Evolutionary conservation across 2,113 vertebrate genomes (phyloP).

Genomic region (Eptatretus burgeri): DNA sequence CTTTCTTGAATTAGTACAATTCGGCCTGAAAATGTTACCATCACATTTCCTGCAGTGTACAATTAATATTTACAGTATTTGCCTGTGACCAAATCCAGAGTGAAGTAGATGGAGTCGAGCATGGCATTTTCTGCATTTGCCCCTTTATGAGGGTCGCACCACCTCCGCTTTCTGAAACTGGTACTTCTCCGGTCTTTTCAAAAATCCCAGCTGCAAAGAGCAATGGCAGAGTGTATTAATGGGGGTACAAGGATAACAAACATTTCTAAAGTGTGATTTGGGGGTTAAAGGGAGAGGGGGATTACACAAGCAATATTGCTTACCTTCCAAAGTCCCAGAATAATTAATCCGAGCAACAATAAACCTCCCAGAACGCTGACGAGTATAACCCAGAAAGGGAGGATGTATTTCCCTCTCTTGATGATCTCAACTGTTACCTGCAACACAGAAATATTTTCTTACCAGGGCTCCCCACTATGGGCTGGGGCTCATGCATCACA

Average conservation of each 20-base stretch:
- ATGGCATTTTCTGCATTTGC: not conserved
- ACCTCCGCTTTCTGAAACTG: constrained; percentile 2
- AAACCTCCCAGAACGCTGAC: constrained; percentile 59
- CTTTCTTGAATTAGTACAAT: not conserved
- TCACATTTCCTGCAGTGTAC: not conserved
- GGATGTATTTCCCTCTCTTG: constrained; percentile 29
- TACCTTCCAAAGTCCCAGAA: constrained; percentile 69
- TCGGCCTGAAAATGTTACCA: not conserved
- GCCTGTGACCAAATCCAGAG: not conserved
- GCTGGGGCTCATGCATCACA: not conserved
- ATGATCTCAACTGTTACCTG: constrained; percentile 49
- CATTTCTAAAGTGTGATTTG: not conserved
- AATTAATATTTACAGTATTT: not conserved
- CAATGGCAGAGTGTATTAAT: not conserved
- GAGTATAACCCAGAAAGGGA: constrained; percentile 57
- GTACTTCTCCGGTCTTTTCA: constrained; percentile 4
- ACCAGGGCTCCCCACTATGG: not conserved
- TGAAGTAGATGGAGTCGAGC: not conserved
- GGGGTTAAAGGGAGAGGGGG: no score
- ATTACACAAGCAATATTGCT: constrained; percentile 6
- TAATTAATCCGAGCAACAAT: constrained; percentile 43
- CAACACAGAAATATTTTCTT: not conserved
- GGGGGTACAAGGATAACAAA: not conserved
- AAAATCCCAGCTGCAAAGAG: constrained; percentile 2
- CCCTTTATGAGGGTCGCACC: not conserved